These are phyloP conservation scores for Pyrocephalus nanus DNA, from an alignment of 2,797 vertebrate genomes.

Conservation along the genomic window DNA sequence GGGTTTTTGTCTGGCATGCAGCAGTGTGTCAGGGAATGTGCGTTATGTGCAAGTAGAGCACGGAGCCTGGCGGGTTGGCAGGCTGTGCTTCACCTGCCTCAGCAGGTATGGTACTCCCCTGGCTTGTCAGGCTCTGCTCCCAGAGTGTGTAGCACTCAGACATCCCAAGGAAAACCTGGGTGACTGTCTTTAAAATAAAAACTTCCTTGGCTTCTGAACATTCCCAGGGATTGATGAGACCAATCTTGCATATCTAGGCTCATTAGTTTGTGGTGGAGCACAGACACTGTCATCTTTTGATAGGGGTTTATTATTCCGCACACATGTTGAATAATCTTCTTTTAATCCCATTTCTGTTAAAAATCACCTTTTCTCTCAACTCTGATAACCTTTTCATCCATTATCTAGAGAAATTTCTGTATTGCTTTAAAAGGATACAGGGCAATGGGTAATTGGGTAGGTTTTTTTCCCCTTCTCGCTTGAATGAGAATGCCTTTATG, in stretches of 20 bases:
- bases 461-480: constrained; percentile 21
- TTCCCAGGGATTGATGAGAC: neutral
- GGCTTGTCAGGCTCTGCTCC: neutral
- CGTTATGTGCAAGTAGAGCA: fast-evolving
- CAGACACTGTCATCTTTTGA: constrained; percentile 1
- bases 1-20: neutral
- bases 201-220: neutral
- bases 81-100: neutral
- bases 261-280: neutral
- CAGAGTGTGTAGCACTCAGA: neutral
- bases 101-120: neutral
- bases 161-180: neutral
- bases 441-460: constrained; percentile 71
- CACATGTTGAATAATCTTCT: constrained; percentile 57
- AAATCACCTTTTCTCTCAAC: constrained; percentile 69
- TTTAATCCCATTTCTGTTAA: constrained; percentile 70
- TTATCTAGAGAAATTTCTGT: constrained; percentile 70
- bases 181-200: neutral
- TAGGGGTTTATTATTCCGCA: constrained; percentile 50
- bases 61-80: neutral
- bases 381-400: constrained; percentile 72
- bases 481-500: constrained; percentile 68
- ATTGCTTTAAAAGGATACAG: constrained; percentile 71
- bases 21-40: neutral
- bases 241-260: neutral